phyloP scores from a whole-genome alignment of 2,113 vertebrate genomes.

The Empidonax alnorum region DNA sequence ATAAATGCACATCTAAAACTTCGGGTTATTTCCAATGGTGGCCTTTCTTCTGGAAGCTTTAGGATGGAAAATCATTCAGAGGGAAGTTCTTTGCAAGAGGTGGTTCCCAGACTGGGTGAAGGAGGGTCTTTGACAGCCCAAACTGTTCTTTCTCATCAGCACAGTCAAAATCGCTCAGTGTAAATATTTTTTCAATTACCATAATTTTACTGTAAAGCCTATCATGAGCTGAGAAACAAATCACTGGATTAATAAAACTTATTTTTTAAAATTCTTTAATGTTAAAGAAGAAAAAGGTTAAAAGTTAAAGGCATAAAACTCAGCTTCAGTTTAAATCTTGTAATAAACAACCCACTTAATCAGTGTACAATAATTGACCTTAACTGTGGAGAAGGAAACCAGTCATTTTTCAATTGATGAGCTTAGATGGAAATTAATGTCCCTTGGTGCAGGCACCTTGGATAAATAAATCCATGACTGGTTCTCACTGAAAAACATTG shows the following conservation, averaged over 20 bases:
- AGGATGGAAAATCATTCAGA: neutral
- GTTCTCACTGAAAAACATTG: neutral
- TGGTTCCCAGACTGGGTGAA: neutral
- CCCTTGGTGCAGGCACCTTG: neutral
- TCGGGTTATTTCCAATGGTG: neutral
- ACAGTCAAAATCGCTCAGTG: neutral
- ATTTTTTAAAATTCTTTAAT: neutral
- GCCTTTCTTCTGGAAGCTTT: neutral
- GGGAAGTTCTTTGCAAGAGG: neutral
- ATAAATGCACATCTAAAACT: neutral
- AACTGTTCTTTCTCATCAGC: neutral
- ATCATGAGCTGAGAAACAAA: neutral
- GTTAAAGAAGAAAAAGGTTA: neutral
- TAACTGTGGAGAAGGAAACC: constrained; percentile 14
- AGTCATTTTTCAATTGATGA: constrained; percentile 27
- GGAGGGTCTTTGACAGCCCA: neutral
- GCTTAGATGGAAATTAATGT: neutral
- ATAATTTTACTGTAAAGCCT: neutral
- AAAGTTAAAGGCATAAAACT: neutral
- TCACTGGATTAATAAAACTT: neutral
- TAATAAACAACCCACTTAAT: constrained; percentile 21
- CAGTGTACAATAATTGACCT: neutral
- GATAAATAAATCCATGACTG: neutral
- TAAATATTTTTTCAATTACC: neutral
- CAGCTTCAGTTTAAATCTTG: neutral